Base-by-base conservation (phyloP, 2,113 vertebrate genomes). In the Brachypteracias leptosomus region DNA sequence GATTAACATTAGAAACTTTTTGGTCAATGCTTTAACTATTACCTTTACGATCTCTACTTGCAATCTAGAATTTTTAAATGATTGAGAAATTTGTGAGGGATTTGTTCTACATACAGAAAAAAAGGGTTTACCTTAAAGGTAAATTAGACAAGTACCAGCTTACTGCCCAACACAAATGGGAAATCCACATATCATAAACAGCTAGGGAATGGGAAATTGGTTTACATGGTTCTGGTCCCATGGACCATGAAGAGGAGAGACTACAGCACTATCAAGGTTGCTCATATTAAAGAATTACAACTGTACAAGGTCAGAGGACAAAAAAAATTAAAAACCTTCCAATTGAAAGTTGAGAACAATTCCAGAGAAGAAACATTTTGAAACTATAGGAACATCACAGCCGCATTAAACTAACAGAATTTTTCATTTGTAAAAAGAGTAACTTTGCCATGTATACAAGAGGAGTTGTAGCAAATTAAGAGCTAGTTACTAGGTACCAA, bases 401-500 rank as follows among this genome's bases (percentile, higher is more conserved):
- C 38, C 55, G 76, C 9, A 20, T 11, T n/a, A 72, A 73, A 57
- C 47, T 59, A 70, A 47, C 8, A 49, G 26, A 74, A 26, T 8
- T 25, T 46, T 67, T 52, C 14, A 46, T 71, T 52, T 72, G 12
- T 73, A 21, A 51, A 58, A 58, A 83, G 25, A 65, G 7, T 22
- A 90, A 66, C 18, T 13, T 3, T 35, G 18, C 40, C 38, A 93
- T 16, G 7, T 35, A 77, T 7, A 77, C 58, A 68, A 85, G n/a
- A 59, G 17, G 38, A 86, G 36, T 7, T 28, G 70, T 1, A 61
- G n/a, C 36, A 95, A 36, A 85, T 73, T 24, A 58, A 36, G 35
- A 80, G 46, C 70, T 74, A 44, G 33, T 95, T 13, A 73, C 67
- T 11, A 55, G 35, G 55, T 65, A 97, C 96, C 52, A 89, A 98